Evolutionary conservation across 2,113 vertebrate species (phyloP).

Genomic region (Upupa epops): DNA sequence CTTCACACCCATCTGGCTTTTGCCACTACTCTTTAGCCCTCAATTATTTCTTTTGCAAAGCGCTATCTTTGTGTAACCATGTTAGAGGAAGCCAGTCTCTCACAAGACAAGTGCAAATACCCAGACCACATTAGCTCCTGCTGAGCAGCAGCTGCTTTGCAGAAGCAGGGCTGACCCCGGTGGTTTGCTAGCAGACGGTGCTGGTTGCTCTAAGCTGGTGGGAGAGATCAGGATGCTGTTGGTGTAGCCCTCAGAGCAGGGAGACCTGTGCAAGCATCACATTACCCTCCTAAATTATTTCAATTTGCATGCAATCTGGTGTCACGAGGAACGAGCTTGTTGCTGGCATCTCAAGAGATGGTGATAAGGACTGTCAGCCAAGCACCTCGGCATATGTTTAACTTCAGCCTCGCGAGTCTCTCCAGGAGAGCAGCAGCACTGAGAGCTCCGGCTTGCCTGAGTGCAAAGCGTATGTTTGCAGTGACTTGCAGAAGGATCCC

Average conservation of each 20-base stretch:
- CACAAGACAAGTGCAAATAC: neutral
- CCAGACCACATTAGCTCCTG: neutral
- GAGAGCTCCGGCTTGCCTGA: neutral
- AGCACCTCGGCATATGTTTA: neutral
- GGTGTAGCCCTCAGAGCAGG: neutral
- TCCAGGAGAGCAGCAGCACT: neutral
- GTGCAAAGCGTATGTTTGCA: neutral
- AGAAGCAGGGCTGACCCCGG: neutral
- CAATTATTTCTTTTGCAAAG: neutral
- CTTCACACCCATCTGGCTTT: neutral
- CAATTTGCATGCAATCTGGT: neutral
- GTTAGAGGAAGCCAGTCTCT: neutral
- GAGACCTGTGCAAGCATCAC: neutral
- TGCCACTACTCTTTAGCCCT: neutral
- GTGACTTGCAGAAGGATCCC: neutral
- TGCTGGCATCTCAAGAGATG: neutral
- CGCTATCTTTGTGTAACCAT: neutral
- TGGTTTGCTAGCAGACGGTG: accelerated
- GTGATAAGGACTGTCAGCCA: neutral
- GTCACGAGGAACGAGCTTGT: neutral
- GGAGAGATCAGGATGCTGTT: neutral
- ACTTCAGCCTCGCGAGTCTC: neutral
- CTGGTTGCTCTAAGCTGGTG: neutral
- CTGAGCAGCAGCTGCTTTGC: neutral
- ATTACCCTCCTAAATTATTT: neutral